Conservation (phyloP, 2,888 invertebrate species). For the Platypus cylindrus region DNA sequence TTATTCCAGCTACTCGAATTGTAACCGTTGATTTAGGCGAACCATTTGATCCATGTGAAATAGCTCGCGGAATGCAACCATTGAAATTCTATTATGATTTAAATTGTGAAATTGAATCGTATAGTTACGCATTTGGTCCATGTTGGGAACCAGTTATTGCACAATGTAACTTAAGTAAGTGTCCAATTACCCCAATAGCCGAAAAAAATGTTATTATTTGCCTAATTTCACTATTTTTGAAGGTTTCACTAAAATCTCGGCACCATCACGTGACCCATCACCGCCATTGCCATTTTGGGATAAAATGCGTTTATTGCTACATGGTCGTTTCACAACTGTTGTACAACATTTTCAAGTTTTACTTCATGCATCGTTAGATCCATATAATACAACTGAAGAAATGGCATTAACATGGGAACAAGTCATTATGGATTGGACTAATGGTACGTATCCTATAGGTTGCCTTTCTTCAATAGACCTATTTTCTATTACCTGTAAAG, state of each 20-base stretch:
- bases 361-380: slow-evolving; percentile 91
- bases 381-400: slow-evolving; percentile 97
- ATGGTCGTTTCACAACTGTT: slow-evolving; percentile 83
- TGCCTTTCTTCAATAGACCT: not conserved
- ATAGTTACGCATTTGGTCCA: slow-evolving; percentile 91
- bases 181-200: too few species aligned
- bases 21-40: slow-evolving; percentile 69
- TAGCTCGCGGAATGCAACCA: slow-evolving; percentile 86
- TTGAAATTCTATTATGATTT: slow-evolving; percentile 97
- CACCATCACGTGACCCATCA: slow-evolving; percentile 85
- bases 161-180: slow-evolving; percentile 64
- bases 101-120: slow-evolving; percentile 82
- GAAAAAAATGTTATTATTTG: too few species aligned
- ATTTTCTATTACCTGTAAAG: not conserved
- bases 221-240: too few species aligned
- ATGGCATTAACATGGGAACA: slow-evolving; percentile 96
- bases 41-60: slow-evolving; percentile 70
- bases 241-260: slow-evolving; percentile 77
- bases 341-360: slow-evolving; percentile 81
- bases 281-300: slow-evolving; percentile 95
- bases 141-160: slow-evolving; percentile 98
- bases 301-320: slow-evolving; percentile 81
- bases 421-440: slow-evolving; percentile 91
- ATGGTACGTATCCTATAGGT: slow-evolving; percentile 41
- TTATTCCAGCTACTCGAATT: slow-evolving; percentile 51